Evolutionary conservation across 2,888 invertebrate species (phyloP).

Genomic region (Altica lythri): DNA sequence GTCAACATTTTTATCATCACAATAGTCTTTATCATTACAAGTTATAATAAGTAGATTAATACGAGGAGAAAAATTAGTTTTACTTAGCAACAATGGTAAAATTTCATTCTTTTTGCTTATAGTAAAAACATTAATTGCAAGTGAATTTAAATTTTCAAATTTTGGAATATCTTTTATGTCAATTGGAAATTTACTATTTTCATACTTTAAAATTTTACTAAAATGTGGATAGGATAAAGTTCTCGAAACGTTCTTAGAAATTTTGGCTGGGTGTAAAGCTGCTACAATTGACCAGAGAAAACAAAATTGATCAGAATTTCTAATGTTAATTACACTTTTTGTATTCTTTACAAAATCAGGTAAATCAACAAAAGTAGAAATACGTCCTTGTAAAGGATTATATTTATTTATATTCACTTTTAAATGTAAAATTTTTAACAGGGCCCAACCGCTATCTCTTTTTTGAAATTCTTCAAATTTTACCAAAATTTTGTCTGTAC

Average conservation of each 20-base stretch:
- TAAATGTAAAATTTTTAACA: background rate
- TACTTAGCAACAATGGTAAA: background rate
- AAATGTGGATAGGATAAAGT: background rate
- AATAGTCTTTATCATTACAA: background rate
- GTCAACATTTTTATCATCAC: too few species aligned
- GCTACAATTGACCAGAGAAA: background rate
- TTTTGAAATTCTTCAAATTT: too few species aligned
- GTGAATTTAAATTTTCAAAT: background rate
- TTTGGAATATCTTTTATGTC: too few species aligned
- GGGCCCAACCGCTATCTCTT: background rate
- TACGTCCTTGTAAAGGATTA: too few species aligned
- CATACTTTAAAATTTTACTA: background rate
- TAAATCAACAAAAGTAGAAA: background rate
- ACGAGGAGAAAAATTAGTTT: background rate
- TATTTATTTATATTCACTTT: background rate
- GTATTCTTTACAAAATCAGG: background rate
- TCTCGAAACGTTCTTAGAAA: background rate
- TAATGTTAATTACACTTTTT: background rate
- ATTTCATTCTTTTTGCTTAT: background rate
- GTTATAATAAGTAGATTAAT: background rate
- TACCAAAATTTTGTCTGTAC: background rate
- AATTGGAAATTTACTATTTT: background rate
- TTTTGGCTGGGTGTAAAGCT: background rate
- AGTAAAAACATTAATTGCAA: background rate
- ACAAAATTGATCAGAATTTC: background rate